These are phyloP conservation scores for Alaudala cheleensis DNA, from an alignment of 2,113 vertebrate species.

Conservation along the genomic window DNA sequence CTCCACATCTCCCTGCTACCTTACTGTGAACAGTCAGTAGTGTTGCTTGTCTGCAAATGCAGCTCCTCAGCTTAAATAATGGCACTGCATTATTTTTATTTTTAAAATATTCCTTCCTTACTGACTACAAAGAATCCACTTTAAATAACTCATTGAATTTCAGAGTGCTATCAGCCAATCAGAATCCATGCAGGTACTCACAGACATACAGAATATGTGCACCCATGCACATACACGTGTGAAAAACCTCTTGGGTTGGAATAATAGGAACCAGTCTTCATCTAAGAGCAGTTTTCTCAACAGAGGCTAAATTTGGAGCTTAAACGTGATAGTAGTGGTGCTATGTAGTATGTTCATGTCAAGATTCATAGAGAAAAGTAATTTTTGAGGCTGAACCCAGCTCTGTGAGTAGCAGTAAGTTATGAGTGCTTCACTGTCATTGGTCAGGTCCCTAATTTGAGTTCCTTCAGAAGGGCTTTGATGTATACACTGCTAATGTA, in stretches of 20 bases:
- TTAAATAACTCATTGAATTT: not conserved
- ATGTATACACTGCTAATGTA: not conserved
- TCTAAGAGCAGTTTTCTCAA: not conserved
- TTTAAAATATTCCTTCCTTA: not conserved
- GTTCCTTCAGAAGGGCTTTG: not conserved
- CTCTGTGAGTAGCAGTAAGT: not conserved
- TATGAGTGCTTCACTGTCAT: not conserved
- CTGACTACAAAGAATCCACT: not conserved
- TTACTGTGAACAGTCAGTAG: not conserved
- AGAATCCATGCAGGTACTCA: not conserved
- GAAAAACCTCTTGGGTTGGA: not conserved
- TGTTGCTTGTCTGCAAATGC: not conserved
- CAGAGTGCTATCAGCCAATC: not conserved
- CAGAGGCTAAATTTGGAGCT: not conserved
- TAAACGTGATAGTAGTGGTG: not conserved
- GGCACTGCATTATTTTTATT: not conserved
- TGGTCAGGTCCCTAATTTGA: not conserved
- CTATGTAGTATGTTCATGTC: not conserved
- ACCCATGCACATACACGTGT: fast-evolving
- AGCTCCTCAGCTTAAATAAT: not conserved
- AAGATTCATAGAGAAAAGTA: not conserved
- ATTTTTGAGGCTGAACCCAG: not conserved
- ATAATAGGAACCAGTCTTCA: not conserved
- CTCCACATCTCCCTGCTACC: not conserved
- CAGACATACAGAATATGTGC: not conserved